These are phyloP conservation scores for Cinclus cinclus DNA, from an alignment of 2,113 vertebrate species.

Conservation along the genomic window DNA sequence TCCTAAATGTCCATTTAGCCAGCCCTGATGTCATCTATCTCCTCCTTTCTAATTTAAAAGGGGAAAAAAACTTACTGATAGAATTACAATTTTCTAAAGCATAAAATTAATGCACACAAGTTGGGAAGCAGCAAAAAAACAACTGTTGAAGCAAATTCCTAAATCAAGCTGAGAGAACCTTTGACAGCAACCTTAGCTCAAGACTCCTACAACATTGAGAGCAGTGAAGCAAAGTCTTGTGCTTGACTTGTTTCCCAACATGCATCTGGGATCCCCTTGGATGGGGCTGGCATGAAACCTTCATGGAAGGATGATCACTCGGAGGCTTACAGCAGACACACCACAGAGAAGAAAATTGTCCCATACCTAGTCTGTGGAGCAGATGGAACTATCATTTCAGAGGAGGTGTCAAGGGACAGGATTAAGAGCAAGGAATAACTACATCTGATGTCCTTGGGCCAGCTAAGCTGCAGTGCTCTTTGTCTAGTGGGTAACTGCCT, in stretches of 20 bases:
- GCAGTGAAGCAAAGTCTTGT: neutral
- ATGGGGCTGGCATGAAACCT: neutral
- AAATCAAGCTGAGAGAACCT: neutral
- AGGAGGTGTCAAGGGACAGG: neutral
- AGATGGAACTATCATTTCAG: neutral
- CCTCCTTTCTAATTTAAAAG: neutral
- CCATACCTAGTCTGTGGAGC: neutral
- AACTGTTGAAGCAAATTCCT: neutral
- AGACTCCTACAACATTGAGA: neutral
- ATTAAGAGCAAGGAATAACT: neutral
- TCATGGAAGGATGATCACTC: neutral
- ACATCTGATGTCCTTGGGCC: neutral
- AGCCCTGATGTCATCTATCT: neutral
- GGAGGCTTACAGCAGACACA: neutral
- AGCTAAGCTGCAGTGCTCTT: neutral
- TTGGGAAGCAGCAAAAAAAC: neutral
- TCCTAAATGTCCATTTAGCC: neutral
- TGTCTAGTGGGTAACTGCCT: neutral
- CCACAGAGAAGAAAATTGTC: neutral
- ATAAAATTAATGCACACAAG: neutral
- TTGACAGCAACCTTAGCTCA: neutral
- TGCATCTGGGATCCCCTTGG: neutral
- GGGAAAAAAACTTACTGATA: neutral
- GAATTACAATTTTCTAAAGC: neutral
- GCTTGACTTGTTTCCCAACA: rapidly evolving